These are phyloP conservation scores for Polypterus bichir DNA, from an alignment of 2,113 vertebrate species.

Conservation along the genomic window DNA sequence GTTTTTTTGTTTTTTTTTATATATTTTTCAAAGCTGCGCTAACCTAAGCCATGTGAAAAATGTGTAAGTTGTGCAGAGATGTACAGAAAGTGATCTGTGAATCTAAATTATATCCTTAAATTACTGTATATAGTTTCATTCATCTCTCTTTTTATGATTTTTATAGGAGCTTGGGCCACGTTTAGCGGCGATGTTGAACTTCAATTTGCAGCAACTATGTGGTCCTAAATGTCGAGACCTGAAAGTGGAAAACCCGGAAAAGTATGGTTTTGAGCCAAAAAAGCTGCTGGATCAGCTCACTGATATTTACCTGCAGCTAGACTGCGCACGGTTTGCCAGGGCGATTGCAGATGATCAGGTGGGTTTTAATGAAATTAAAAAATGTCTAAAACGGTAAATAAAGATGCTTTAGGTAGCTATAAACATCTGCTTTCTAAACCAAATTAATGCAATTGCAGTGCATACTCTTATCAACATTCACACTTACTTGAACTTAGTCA, in stretches of 20 bases:
- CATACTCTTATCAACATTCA: no score
- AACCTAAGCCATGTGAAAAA: no score
- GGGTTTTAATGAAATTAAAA: slow-evolving; percentile 17
- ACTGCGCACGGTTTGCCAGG: slow-evolving; percentile 91
- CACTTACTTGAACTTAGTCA: no score
- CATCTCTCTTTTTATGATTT: slow-evolving; percentile 2
- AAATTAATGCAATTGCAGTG: no score
- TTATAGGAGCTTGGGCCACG: slow-evolving; percentile 83
- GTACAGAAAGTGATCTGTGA: not conserved
- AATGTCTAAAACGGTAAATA: no score
- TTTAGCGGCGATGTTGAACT: slow-evolving; percentile 95
- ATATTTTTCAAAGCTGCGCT: no score
- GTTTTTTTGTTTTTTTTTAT: no score
- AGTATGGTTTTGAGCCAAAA: slow-evolving; percentile 97
- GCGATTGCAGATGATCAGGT: slow-evolving; percentile 98
- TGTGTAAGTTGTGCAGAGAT: no score
- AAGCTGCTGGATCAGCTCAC: slow-evolving; percentile 96
- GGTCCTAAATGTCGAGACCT: slow-evolving; percentile 95
- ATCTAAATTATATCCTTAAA: no score
- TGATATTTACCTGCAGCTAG: slow-evolving; percentile 91
- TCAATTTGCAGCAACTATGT: slow-evolving; percentile 93
- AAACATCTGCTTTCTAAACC: no score
- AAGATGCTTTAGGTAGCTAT: no score
- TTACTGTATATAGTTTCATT: no score
- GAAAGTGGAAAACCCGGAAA: slow-evolving; percentile 97